phyloP scores from a whole-genome alignment of 2,113 vertebrate genomes.

The Peucedramus taeniatus region DNA sequence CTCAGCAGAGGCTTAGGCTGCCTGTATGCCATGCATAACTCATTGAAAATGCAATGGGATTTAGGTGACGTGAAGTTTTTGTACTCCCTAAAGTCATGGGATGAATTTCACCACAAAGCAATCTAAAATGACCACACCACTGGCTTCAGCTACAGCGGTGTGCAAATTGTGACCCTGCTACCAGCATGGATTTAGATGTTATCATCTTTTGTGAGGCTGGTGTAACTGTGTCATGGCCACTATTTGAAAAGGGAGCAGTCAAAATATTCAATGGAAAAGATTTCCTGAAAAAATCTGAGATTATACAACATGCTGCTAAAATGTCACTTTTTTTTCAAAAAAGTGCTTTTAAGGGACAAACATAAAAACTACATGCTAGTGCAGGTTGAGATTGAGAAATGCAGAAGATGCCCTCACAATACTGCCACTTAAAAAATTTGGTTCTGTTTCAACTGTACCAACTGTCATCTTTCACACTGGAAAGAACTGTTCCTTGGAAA shows the following conservation, averaged over 20 bases:
- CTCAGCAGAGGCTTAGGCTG: neutral
- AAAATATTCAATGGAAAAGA: neutral
- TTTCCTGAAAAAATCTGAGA: neutral
- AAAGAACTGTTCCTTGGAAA: neutral
- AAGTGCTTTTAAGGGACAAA: neutral
- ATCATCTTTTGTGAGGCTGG: neutral
- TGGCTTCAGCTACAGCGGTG: neutral
- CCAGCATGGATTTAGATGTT: neutral
- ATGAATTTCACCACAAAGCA: neutral
- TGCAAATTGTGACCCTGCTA: neutral
- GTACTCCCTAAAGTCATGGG: neutral
- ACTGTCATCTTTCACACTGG: neutral
- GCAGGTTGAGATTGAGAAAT: neutral
- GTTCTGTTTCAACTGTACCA: neutral
- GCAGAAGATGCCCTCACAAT: neutral
- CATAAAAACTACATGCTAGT: neutral
- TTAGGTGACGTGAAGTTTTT: neutral
- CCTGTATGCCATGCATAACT: accelerated
- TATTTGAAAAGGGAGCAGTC: neutral
- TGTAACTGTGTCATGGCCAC: neutral
- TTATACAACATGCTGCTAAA: neutral
- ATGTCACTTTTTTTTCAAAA: neutral
- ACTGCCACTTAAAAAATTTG: neutral
- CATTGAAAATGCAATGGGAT: neutral
- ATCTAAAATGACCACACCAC: neutral